Evolutionary conservation across 2,888 invertebrate genomes (phyloP).

Genomic region (Fissipunctia ypsillon): DNA sequence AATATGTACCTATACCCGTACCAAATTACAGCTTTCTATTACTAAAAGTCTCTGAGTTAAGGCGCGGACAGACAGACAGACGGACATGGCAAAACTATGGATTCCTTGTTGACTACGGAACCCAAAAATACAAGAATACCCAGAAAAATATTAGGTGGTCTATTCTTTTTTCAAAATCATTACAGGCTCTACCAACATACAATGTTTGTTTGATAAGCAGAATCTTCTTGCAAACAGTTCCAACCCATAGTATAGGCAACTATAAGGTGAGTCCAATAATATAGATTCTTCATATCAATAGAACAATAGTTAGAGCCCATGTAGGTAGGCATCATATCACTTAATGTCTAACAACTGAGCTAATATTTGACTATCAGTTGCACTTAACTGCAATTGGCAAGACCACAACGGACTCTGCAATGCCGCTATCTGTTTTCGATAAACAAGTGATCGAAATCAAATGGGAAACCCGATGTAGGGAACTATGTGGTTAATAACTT

Average conservation of each 20-base stretch:
- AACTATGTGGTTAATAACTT: slow-evolving; percentile 26
- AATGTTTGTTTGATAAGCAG: neutral
- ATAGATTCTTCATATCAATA: neutral
- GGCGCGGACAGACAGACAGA: too few species aligned
- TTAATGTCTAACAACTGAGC: slow-evolving; percentile 48
- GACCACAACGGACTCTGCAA: slow-evolving; percentile 59
- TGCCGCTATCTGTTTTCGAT: slow-evolving; percentile 52
- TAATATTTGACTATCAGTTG: slow-evolving; percentile 59
- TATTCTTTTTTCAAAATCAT: neutral
- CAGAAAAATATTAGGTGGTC: neutral
- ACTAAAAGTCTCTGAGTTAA: too few species aligned
- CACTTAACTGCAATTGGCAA: slow-evolving; percentile 62
- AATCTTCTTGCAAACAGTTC: neutral
- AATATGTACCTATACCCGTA: too few species aligned
- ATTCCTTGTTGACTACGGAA: too few species aligned
- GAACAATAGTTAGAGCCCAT: slow-evolving; percentile 4
- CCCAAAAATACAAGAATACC: neutral
- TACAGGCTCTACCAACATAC: neutral
- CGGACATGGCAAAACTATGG: too few species aligned
- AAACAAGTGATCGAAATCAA: slow-evolving; percentile 58
- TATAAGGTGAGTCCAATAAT: neutral
- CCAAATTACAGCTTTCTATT: too few species aligned
- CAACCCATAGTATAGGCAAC: neutral
- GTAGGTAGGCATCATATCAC: slow-evolving; percentile 45
- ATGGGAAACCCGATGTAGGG: slow-evolving; percentile 27